phyloP scores from a whole-genome alignment of 2,888 invertebrate species.

The Idaea straminata region DNA sequence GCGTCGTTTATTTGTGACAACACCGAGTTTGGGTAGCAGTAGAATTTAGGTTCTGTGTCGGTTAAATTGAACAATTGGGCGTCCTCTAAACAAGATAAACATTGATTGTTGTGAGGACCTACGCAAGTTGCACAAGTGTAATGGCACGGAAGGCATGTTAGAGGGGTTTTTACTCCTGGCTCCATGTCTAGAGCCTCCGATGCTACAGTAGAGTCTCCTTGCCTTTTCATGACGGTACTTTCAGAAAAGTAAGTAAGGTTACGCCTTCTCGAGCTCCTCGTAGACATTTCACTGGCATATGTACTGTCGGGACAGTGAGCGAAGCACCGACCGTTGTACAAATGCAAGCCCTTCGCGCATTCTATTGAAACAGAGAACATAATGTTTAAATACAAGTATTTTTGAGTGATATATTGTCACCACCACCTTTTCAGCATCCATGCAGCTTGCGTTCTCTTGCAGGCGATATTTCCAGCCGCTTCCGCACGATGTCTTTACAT shows the following conservation, averaged over 20 bases:
- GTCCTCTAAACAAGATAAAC: constrained; percentile 84
- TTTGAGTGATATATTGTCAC: constrained; percentile 62
- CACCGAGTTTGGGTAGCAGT: constrained; percentile 75
- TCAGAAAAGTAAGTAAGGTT: constrained; percentile 61
- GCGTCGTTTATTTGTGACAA: constrained; percentile 64
- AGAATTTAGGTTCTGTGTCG: constrained; percentile 60
- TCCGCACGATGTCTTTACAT: constrained; percentile 54
- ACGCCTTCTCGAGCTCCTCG: constrained; percentile 63
- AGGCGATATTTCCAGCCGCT: constrained; percentile 57
- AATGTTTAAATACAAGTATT: constrained; percentile 56
- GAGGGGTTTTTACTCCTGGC: constrained; percentile 47
- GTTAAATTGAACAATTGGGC: constrained; percentile 74
- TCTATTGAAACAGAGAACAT: constrained; percentile 81
- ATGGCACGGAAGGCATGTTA: constrained; percentile 84
- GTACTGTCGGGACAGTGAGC: constrained; percentile 78
- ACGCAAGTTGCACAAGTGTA: constrained; percentile 86
- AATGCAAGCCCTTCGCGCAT: constrained; percentile 82
- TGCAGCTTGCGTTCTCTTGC: constrained; percentile 66
- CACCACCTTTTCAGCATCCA: constrained; percentile 71
- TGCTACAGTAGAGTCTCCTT: constrained; percentile 44
- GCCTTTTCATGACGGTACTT: constrained; percentile 53
- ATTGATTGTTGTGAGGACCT: constrained; percentile 85
- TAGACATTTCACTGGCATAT: constrained; percentile 65
- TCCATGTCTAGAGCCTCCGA: constrained; percentile 66
- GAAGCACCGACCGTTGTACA: constrained; percentile 82